A percentile compares a stretch with the other conserved stretches of the same genome.
phyloP scores from a whole-genome alignment of 2,888 invertebrate species.

The Agriopis leucophaearia region DNA sequence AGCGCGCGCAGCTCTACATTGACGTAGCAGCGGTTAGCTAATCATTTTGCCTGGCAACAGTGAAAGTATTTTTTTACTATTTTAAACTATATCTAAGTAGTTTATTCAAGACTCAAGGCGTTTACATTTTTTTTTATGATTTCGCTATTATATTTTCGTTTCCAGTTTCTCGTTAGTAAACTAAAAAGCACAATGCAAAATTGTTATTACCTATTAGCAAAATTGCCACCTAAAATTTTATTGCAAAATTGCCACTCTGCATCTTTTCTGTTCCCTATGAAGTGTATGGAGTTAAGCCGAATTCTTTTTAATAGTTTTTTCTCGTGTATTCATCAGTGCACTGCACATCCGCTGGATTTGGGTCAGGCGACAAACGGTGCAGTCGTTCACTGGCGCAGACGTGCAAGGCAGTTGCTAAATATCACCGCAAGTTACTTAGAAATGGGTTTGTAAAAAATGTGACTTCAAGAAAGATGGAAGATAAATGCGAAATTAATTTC shows the following conservation, averaged over 20 bases:
- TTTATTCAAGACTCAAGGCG: too few species aligned
- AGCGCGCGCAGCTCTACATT: not conserved
- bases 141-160: too few species aligned
- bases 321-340: constrained; percentile 55
- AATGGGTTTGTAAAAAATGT: constrained; percentile 19
- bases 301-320: constrained; percentile 75
- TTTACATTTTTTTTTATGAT: too few species aligned
- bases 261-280: constrained; percentile 47
- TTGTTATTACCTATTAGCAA: not conserved
- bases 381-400: constrained; percentile 46
- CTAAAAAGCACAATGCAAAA: too few species aligned
- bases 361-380: constrained; percentile 78
- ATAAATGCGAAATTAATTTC: not conserved
- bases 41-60: not conserved
- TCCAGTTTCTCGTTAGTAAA: too few species aligned
- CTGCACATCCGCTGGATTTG: constrained; percentile 80
- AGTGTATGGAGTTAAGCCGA: constrained; percentile 69
- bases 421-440: constrained; percentile 41
- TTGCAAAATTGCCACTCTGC: constrained; percentile 47
- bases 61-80: not conserved
- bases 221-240: not conserved
- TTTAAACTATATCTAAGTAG: not conserved
- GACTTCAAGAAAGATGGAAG: constrained; percentile 36
- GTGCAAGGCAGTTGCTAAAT: constrained; percentile 43
- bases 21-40: not conserved